Percentiles rank a stretch among this genome's conserved stretches.
Conservation (phyloP, 2,113 vertebrate genomes). For the Chloropsis hardwickii region DNA sequence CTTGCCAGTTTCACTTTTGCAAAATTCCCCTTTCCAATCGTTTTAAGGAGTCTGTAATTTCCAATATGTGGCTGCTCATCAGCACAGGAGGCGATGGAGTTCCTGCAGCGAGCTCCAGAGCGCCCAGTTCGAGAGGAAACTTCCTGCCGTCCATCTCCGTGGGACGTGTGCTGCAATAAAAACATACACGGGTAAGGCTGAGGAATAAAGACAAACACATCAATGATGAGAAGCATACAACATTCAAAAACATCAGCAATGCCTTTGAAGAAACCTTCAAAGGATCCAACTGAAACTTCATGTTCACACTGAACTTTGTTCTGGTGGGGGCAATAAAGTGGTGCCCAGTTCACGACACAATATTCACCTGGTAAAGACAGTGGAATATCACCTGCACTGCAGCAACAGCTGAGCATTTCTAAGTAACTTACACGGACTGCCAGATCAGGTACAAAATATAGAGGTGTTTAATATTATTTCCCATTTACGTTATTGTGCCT, state of each 20-base stretch:
- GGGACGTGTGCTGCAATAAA: conserved; percentile 86
- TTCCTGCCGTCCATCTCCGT: conserved; percentile 88
- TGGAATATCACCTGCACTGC: neutral
- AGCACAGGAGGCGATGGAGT: conserved; percentile 85
- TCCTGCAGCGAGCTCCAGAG: conserved; percentile 87
- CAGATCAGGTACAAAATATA: neutral
- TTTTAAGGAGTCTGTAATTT: conserved; percentile 97
- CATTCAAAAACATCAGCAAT: neutral
- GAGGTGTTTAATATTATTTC: neutral
- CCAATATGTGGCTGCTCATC: conserved; percentile 94
- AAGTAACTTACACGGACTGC: neutral
- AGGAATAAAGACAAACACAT: neutral
- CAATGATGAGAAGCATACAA: neutral
- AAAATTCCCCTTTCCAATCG: conserved; percentile 98
- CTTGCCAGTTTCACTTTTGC: conserved; percentile 97
- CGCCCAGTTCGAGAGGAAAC: conserved; percentile 82
- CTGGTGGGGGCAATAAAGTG: neutral
- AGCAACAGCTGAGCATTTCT: neutral
- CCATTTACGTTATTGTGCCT: neutral
- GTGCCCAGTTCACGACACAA: neutral
- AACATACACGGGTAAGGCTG: conserved; percentile 16
- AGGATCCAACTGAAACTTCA: neutral
- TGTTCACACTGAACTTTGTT: neutral
- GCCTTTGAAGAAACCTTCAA: neutral
- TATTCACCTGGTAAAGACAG: neutral